These are phyloP conservation scores for Drosophila dives DNA, from an alignment of 2,888 invertebrate genomes.

Conservation along the genomic window DNA sequence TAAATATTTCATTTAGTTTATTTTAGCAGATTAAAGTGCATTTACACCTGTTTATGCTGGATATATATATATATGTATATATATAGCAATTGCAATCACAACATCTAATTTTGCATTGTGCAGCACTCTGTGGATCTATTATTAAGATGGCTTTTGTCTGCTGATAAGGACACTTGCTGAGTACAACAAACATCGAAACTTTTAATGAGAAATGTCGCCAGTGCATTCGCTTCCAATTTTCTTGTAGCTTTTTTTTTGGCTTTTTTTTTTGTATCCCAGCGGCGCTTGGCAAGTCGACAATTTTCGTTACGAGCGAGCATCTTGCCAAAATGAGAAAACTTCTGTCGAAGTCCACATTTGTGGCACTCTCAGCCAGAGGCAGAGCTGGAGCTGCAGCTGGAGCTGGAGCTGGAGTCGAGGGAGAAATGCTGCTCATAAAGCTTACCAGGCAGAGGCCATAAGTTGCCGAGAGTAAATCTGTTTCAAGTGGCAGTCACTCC, in stretches of 20 bases:
- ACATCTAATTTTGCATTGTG: slow-evolving; percentile 29
- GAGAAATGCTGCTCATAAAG: slow-evolving; percentile 43
- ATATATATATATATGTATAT: neutral
- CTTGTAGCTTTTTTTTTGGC: slow-evolving; percentile 24
- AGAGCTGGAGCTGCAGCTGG: slow-evolving; percentile 17
- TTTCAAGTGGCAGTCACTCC: slow-evolving; percentile 73
- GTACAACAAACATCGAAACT: slow-evolving; percentile 64
- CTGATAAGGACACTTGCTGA: slow-evolving; percentile 67
- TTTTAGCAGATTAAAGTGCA: slow-evolving; percentile 21
- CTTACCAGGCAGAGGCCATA: slow-evolving; percentile 56
- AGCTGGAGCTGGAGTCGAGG: slow-evolving; percentile 26
- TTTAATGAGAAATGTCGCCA: slow-evolving; percentile 77
- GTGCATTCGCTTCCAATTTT: slow-evolving; percentile 62
- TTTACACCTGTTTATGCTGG: slow-evolving; percentile 37
- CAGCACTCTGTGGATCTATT: slow-evolving; percentile 48
- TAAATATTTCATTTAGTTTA: neutral
- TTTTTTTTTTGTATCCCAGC: slow-evolving; percentile 52
- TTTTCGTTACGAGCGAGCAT: slow-evolving; percentile 77
- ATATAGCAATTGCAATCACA: slow-evolving; percentile 8
- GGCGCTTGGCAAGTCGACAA: slow-evolving; percentile 71
- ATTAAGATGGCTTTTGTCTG: slow-evolving; percentile 75
- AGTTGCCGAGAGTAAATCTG: slow-evolving; percentile 78
- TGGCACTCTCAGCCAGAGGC: slow-evolving; percentile 32
- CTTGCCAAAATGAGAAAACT: slow-evolving; percentile 79
- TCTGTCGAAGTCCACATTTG: slow-evolving; percentile 58